These are phyloP conservation scores for Phaonia tiefii DNA, from an alignment of 2,888 invertebrate species.

Conservation along the genomic window DNA sequence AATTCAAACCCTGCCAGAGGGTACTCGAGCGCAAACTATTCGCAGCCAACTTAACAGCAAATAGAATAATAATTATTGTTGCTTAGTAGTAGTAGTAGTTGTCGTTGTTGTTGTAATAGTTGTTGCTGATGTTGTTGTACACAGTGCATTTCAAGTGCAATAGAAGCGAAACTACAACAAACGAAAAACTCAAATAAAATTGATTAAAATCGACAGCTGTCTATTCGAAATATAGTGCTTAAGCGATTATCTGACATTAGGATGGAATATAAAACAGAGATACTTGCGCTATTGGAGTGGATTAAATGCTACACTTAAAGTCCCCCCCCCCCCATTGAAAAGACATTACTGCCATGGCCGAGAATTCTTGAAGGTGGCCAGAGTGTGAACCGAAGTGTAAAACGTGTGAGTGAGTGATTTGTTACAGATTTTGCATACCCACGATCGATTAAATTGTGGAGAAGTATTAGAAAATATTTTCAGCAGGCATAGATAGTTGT, in stretches of 20 bases:
- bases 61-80: background rate
- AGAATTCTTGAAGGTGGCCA: too few relatives aligned
- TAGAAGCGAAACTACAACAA: background rate
- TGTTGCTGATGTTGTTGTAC: background rate
- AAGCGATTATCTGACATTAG: constrained; percentile 56
- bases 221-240: constrained; percentile 41
- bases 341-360: too few relatives aligned
- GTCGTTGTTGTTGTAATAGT: too few relatives aligned
- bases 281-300: constrained; percentile 7
- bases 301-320: too few relatives aligned
- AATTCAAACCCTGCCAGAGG: background rate
- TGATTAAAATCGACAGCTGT: constrained; percentile 67
- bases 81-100: background rate
- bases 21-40: background rate
- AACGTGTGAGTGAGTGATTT: too few relatives aligned
- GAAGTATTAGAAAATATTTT: too few relatives aligned
- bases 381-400: background rate
- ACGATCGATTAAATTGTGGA: too few relatives aligned
- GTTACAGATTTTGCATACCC: too few relatives aligned
- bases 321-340: too few relatives aligned
- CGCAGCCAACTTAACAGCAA: constrained; percentile 8
- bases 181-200: constrained; percentile 22
- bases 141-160: background rate
- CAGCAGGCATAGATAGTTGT: too few relatives aligned
- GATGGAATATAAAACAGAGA: constrained; percentile 52